These are phyloP conservation scores for Epicauta chinensis DNA, from an alignment of 1,140 invertebrate species.

Conservation along the genomic window DNA sequence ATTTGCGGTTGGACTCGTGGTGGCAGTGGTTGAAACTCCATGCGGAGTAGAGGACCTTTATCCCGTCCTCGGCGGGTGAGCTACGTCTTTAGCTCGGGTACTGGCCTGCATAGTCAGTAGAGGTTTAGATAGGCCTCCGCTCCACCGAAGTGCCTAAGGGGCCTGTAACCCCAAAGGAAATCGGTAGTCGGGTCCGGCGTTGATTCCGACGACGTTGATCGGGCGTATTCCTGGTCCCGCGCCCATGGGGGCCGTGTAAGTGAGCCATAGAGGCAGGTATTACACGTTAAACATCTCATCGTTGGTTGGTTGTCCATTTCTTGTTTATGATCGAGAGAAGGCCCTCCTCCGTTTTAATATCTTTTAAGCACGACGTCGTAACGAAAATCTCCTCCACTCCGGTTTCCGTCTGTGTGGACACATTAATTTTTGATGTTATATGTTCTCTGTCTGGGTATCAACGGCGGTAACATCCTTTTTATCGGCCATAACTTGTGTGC, in stretches of 20 bases:
- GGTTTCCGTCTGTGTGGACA: no score
- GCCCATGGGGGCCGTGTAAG: background rate
- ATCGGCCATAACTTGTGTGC: no score
- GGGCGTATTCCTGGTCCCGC: background rate
- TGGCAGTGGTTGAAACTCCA: no score
- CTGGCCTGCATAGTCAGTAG: background rate
- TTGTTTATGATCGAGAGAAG: no score
- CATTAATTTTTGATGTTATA: no score
- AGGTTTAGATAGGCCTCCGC: background rate
- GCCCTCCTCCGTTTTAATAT: no score
- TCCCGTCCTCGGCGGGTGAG: background rate
- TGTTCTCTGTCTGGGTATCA: no score
- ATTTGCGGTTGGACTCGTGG: no score
- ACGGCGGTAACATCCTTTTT: no score
- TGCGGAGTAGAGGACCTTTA: background rate
- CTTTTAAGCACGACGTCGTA: no score
- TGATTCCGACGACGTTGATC: background rate
- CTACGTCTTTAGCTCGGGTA: background rate
- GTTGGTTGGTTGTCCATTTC: slow-evolving; percentile 22
- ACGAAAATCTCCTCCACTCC: no score
- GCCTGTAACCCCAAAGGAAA: background rate
- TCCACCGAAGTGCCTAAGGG: background rate
- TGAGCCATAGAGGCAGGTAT: slow-evolving; percentile 31
- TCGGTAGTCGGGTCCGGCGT: background rate
- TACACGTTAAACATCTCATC: slow-evolving; percentile 28